Evolutionary conservation across 2,113 vertebrate genomes (phyloP).

Genomic region (Peromyscus californicus): DNA sequence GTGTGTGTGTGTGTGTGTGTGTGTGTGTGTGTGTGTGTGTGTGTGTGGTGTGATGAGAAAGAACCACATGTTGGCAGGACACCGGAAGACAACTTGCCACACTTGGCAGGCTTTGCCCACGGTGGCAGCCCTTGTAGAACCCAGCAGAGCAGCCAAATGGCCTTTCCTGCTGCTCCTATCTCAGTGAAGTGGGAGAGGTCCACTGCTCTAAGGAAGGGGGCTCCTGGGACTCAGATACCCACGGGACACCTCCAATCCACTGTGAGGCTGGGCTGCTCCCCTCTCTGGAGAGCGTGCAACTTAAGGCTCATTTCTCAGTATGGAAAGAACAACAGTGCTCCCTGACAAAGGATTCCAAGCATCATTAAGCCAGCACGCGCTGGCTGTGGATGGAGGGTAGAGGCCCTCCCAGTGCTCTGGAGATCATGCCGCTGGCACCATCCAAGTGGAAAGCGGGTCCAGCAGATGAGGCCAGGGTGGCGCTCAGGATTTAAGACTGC

Average conservation of each 20-base stretch:
- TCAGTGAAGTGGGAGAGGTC: not conserved
- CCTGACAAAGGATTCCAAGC: constrained; percentile 68
- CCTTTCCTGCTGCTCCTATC: rapidly evolving
- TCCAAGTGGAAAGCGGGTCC: not conserved
- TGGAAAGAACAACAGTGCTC: not conserved
- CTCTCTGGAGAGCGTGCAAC: not conserved
- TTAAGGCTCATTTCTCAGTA: constrained; percentile 54
- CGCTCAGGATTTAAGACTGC: not conserved
- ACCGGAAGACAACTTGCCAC: not conserved
- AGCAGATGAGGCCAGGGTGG: not conserved
- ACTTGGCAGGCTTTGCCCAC: not conserved
- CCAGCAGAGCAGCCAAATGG: not conserved
- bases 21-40: not conserved
- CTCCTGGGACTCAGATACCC: not conserved
- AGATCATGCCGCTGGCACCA: not conserved
- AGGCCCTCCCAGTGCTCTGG: constrained; percentile 28
- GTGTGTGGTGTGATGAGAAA: not conserved
- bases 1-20: not conserved
- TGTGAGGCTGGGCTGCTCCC: not conserved
- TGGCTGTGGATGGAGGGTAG: not conserved
- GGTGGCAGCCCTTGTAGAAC: rapidly evolving
- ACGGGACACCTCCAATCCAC: not conserved
- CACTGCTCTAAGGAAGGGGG: not conserved
- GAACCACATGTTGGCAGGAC: not conserved
- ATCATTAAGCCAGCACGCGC: constrained; percentile 54